phyloP scores from a whole-genome alignment of 2,797 vertebrate species.

The Trachurus trachurus region DNA sequence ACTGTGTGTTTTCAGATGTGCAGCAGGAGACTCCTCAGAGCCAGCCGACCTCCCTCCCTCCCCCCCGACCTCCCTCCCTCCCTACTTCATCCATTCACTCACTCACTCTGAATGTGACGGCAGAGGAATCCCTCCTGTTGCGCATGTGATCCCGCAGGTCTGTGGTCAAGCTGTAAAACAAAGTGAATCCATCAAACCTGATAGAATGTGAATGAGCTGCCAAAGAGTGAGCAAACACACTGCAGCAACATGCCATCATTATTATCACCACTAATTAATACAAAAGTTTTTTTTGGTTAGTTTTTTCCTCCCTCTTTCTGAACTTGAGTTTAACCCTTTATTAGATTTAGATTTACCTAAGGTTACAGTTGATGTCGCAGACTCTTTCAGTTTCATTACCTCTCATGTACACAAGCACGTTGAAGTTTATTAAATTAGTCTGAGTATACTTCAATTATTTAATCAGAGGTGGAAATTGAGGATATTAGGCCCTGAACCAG shows the following conservation, averaged over 20 bases:
- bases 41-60: conserved; percentile 11
- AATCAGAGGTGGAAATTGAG: conserved; percentile 55
- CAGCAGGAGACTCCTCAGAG: conserved; percentile 38
- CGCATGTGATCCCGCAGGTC: conserved; percentile 42
- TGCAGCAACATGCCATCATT: conserved; percentile 28
- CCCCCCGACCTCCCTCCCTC: too few species aligned
- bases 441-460: conserved; percentile 31
- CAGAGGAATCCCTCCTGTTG: conserved; percentile 53
- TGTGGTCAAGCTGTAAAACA: conserved; percentile 52
- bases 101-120: neutral
- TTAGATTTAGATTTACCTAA: neutral
- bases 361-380: neutral
- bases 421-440: conserved; percentile 32
- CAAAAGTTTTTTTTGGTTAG: neutral
- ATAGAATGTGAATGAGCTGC: conserved; percentile 44
- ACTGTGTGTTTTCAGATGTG: conserved; percentile 40
- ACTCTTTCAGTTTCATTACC: neutral
- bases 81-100: too few species aligned
- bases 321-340: conserved; percentile 15
- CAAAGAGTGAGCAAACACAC: conserved; percentile 32
- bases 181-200: conserved; percentile 35
- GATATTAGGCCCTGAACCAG: conserved; percentile 44
- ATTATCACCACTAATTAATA: conserved; percentile 17
- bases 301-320: conserved; percentile 8
- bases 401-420: neutral